Evolutionary conservation across 1,140 invertebrate genomes (phyloP).

Genomic region (Drosophila serrata): DNA sequence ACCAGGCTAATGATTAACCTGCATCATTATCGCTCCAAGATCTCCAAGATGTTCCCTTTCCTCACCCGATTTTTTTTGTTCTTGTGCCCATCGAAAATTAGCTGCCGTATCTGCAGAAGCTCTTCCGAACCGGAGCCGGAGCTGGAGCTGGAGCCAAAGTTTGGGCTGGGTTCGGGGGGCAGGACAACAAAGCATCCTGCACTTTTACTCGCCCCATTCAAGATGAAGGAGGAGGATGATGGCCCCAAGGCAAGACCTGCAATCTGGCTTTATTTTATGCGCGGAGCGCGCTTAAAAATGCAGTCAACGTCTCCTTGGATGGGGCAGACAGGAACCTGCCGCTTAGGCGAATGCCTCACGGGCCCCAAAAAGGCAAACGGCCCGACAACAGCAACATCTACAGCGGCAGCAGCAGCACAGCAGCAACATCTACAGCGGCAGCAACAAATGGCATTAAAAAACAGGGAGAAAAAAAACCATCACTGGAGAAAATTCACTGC

Average conservation of each 20-base stretch:
- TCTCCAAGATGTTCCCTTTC: constrained; percentile 43
- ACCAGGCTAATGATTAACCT: constrained; percentile 83
- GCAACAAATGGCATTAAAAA: constrained; percentile 60
- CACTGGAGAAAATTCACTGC: constrained; percentile 76
- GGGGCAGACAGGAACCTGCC: constrained; percentile 78
- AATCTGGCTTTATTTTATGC: constrained; percentile 83
- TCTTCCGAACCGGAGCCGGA: constrained; percentile 64
- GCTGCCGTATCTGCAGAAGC: constrained; percentile 84
- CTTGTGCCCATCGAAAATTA: constrained; percentile 70
- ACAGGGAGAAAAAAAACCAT: constrained; percentile 14
- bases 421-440: constrained; percentile 44
- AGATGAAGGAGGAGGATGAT: constrained; percentile 50
- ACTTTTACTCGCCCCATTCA: constrained; percentile 82
- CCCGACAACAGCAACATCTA: constrained; percentile 60
- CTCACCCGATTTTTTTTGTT: constrained; percentile 9
- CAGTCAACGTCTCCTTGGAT: constrained; percentile 73
- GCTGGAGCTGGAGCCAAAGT: no score
- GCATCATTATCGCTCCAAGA: constrained; percentile 82
- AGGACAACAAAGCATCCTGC: constrained; percentile 82
- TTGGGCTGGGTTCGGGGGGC: constrained; percentile 44
- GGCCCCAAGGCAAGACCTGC: constrained; percentile 63
- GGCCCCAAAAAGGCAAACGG: constrained; percentile 82
- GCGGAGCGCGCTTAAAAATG: constrained; percentile 80
- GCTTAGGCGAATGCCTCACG: constrained; percentile 81
- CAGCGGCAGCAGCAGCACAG: constrained; percentile 39